Conservation (phyloP, 2,797 vertebrate species). For the Podarcis lilfordi region DNA sequence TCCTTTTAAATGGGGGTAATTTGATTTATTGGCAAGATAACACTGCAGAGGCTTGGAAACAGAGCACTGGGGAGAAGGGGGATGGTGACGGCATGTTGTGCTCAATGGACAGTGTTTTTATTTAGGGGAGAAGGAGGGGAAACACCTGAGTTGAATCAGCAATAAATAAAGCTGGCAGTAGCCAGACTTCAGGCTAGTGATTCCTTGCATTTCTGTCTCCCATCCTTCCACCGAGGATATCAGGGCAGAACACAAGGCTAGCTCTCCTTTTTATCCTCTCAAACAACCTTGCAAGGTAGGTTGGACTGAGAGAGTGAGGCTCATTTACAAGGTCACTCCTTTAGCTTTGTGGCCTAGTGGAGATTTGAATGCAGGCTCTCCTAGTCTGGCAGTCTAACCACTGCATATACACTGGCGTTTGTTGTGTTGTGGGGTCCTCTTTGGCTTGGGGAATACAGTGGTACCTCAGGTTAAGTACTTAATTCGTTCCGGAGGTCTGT, state of each 20-base stretch:
- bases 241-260: background rate
- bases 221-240: background rate
- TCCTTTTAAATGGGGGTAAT: background rate
- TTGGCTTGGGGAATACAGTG: too few relatives aligned
- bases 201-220: background rate
- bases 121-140: background rate
- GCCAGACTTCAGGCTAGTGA: background rate
- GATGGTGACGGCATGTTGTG: too few relatives aligned
- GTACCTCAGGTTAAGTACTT: too few relatives aligned
- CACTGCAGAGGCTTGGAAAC: background rate
- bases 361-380: too few relatives aligned
- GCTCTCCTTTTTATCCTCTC: background rate
- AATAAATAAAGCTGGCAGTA: background rate
- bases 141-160: too few relatives aligned
- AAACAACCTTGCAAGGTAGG: background rate
- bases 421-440: too few relatives aligned
- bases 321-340: too few relatives aligned
- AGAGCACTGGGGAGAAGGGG: background rate
- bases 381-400: too few relatives aligned
- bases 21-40: background rate
- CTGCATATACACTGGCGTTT: background rate
- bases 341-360: too few relatives aligned
- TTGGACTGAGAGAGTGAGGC: too few relatives aligned
- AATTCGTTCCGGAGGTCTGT: too few relatives aligned
- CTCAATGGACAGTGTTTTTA: background rate